Conservation (phyloP, 2,113 vertebrate genomes). For the Erythrolamprus reginae region DNA sequence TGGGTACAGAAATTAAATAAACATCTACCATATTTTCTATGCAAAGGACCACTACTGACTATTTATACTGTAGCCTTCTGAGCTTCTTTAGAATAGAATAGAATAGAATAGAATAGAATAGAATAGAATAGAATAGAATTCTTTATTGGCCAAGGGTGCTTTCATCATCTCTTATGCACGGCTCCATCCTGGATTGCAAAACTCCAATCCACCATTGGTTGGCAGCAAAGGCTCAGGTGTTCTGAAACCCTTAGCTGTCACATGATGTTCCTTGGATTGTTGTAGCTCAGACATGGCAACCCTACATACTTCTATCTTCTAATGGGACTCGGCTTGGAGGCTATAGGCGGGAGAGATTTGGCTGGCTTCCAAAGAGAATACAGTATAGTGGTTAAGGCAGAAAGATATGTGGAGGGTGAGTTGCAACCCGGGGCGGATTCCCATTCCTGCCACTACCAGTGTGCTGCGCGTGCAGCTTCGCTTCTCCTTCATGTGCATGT, state of each 20-base stretch:
- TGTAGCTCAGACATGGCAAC: background rate
- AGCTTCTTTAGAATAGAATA: too few species aligned
- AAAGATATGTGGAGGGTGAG: background rate
- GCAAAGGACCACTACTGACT: background rate
- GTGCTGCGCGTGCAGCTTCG: too few species aligned
- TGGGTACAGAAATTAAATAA: background rate
- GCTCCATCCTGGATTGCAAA: background rate
- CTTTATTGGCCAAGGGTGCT: too few species aligned
- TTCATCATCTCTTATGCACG: background rate
- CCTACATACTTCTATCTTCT: background rate
- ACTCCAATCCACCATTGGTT: background rate
- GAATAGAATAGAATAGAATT: too few species aligned
- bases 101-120: too few species aligned
- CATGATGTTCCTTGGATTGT: background rate
- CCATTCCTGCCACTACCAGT: too few species aligned
- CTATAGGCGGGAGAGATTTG: background rate
- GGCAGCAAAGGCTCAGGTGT: background rate
- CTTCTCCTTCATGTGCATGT: too few species aligned
- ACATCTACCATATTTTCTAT: background rate
- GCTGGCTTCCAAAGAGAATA: background rate
- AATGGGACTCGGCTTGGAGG: background rate
- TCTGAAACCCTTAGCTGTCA: background rate
- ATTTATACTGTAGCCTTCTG: background rate
- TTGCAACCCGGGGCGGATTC: too few species aligned
- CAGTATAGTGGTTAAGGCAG: background rate